Evolutionary conservation across 2,797 vertebrate genomes (phyloP).

Genomic region (Holocentrus rufus): DNA sequence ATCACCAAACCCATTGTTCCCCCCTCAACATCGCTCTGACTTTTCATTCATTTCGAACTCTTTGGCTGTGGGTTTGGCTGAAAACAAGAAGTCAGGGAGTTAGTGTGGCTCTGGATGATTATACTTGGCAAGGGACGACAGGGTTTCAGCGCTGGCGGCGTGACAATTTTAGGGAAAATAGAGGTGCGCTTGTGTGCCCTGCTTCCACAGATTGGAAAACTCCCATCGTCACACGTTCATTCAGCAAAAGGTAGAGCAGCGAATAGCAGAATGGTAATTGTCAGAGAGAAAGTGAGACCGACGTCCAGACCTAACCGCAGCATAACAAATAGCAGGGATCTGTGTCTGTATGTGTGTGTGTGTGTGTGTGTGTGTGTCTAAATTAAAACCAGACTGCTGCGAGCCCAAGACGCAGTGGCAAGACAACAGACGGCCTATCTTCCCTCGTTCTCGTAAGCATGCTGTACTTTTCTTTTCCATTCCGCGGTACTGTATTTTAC

Average conservation of each 20-base stretch:
- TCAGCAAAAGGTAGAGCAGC: constrained; percentile 32
- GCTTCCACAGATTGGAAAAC: constrained; percentile 5
- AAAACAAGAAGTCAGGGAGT: constrained; percentile 16
- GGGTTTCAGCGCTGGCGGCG: background rate
- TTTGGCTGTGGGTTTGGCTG: background rate
- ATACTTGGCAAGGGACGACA: constrained; percentile 12
- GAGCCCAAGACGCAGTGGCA: constrained; percentile 38
- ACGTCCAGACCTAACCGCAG: constrained; percentile 56
- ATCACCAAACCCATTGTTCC: constrained; percentile 5
- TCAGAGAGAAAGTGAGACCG: constrained; percentile 54
- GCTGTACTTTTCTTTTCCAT: background rate
- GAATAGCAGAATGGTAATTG: constrained; percentile 29
- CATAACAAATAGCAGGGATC: constrained; percentile 50
- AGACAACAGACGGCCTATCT: constrained; percentile 43
- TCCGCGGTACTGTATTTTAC: constrained; percentile 1
- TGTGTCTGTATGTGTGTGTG: constrained; percentile 34
- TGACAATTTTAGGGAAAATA: constrained; percentile 37
- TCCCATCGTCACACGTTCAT: constrained; percentile 29
- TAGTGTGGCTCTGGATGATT: constrained; percentile 32
- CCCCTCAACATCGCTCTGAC: background rate
- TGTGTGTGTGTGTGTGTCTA: constrained; percentile 35
- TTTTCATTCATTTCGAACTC: constrained; percentile 33
- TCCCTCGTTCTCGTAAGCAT: constrained; percentile 24
- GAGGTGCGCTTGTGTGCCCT: background rate
- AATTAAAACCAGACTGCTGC: constrained; percentile 66